Base-by-base conservation (phyloP, 2,797 vertebrate genomes). In the Falco naumanni region DNA sequence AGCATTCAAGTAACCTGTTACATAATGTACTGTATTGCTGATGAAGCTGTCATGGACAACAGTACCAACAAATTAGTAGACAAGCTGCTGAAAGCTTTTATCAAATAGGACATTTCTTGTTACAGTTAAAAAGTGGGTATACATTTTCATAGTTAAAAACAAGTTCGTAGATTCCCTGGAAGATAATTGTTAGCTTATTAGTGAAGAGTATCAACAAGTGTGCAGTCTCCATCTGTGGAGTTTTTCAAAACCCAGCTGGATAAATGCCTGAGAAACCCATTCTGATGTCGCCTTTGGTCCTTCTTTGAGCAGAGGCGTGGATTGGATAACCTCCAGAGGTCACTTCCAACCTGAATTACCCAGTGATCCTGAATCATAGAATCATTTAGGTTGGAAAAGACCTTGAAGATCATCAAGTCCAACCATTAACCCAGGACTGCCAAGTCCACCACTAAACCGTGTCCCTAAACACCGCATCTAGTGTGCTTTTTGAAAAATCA, bases 251-350 rank as follows among this genome's bases (percentile, higher is more conserved):
- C 9, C 1, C 18, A 33, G 4, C 19, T 72, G 50, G 59, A 34
- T 65, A 75, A 89, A 47, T 2, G 9, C 15, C 10, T 0, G 2
- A 28, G 34, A 3, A 24, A 17, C 26, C 9, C 17, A 33, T 3
- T 74, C 56, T 82, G 31, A 6, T 4, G 4, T 28, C 8, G 10
- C 69, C 25, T 45, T 63, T 75, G 48, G 19, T 17, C 26, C 41
- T 84, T 80, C 33, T 50, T 53, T 61, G 39, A 66, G 60, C 33
- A 80, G n/a, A 68, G 25, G 19, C 14, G 51, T 47, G 47, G 8
- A 31, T 54, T 61, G 20, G 10, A 47, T 82, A 63, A 66, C 33
- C 41, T 83, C 21, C 10, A 51, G 57, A 86, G 11, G 7, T 84
- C 28, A 10, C 16, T 83, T 93, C 33, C 56, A 51, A 7, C 47